Evolutionary conservation across 2,113 vertebrate species (phyloP), one percentile per base, ranked within the genome.

Genomic region (Sigmodon hispidus): DNA sequence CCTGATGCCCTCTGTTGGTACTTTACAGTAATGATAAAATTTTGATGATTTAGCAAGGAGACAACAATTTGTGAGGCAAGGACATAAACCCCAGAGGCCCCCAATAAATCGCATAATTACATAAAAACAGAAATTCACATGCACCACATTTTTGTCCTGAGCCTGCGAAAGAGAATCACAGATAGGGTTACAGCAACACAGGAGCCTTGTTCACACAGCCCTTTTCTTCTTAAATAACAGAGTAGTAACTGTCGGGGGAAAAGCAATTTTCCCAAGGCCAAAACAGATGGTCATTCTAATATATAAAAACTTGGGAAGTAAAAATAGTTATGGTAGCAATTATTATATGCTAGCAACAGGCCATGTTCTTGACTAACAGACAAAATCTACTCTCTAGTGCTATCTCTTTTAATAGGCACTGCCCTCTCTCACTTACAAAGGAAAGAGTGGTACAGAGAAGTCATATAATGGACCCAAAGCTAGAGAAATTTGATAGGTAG

Each of bases 1-100:
- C 97, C 95, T 96, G 98, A 98, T 98, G 98, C 98, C 98, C 98
- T 99, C 98, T 98, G 98, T 98, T 98, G 98, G 98, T 98, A 97
- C 76, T 94, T 98, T 96, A 87, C 90, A 98, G 98, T 63, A 98
- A 96, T 40, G 95, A 8, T 97, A 93, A 70, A 83, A 61, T 90
- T 92, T 87, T 63, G 55, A 90, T 92, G 85, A 85, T 43, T 86
- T 57, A 70, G 88, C 92, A 89, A 94, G 67, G 55, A 92, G 79
- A 70, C 69, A 77, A 59, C 45, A 45, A 43, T 95, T 65, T 73
- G 4, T 86, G 85, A 65, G 61, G 45, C n/a, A n/a, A 50, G 63
- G 48, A 76, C 40, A 40, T 16, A 87, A 92, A 92, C 50, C 15
- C 29, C 61, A 45, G 21, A 76, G 21, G 43, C 36, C 9, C 31